These are phyloP conservation scores for Sebastolobus altivelis DNA, from an alignment of 2,797 vertebrate genomes.

Conservation along the genomic window DNA sequence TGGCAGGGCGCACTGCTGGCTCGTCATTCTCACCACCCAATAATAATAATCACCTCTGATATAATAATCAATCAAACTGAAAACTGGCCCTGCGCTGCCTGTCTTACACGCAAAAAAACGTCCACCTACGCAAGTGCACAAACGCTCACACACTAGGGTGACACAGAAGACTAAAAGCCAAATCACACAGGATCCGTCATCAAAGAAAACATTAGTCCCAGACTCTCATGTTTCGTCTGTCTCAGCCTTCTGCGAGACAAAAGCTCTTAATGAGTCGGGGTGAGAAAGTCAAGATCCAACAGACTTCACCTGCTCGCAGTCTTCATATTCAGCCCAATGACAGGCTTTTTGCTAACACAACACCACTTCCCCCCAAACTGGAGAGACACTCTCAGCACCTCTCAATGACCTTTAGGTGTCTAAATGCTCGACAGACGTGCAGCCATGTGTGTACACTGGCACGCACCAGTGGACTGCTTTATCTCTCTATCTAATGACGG, in stretches of 20 bases:
- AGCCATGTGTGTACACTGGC: slow-evolving; percentile 38
- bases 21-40: slow-evolving; percentile 66
- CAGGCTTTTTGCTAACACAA: slow-evolving; percentile 43
- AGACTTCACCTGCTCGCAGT: slow-evolving; percentile 59
- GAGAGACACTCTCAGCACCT: slow-evolving; percentile 34
- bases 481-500: slow-evolving; percentile 46
- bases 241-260: slow-evolving; percentile 62
- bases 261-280: slow-evolving; percentile 66
- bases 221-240: slow-evolving; percentile 73
- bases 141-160: slow-evolving; percentile 2
- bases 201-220: slow-evolving; percentile 67
- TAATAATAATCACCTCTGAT: slow-evolving; percentile 74
- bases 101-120: slow-evolving; percentile 48
- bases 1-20: slow-evolving; percentile 48
- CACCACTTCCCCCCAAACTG: slow-evolving; percentile 27
- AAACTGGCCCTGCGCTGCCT: slow-evolving; percentile 56
- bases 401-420: slow-evolving; percentile 23
- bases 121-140: slow-evolving; percentile 10
- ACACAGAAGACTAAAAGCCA: slow-evolving; percentile 39
- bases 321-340: slow-evolving; percentile 64
- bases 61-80: slow-evolving; percentile 69
- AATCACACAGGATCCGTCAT: slow-evolving; percentile 70
- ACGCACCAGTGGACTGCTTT: slow-evolving; percentile 39
- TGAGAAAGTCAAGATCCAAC: slow-evolving; percentile 56
- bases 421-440: slow-evolving; percentile 40